Evolutionary conservation across 2,113 vertebrate species (phyloP).

Genomic region (Nansenia antarctica): DNA sequence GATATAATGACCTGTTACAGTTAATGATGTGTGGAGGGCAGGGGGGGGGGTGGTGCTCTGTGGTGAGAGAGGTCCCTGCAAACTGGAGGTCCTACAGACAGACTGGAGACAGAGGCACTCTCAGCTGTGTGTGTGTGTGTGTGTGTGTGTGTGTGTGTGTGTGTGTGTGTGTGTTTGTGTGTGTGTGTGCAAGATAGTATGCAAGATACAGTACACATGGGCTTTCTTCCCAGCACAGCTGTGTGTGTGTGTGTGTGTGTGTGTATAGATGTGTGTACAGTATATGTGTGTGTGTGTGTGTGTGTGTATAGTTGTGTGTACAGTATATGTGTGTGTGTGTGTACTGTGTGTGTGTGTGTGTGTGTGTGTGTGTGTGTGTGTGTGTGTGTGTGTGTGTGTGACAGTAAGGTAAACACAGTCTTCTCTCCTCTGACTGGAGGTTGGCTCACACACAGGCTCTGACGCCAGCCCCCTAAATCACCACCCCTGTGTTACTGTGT

Average conservation of each 20-base stretch:
- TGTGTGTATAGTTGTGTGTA: too few relatives aligned
- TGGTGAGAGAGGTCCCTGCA: conserved; percentile 45
- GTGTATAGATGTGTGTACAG: too few relatives aligned
- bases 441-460: conserved; percentile 13
- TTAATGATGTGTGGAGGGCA: too few relatives aligned
- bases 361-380: not conserved
- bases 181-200: too few relatives aligned
- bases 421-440: conserved; percentile 5
- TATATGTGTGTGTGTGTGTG: too few relatives aligned
- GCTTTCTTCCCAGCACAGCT: too few relatives aligned
- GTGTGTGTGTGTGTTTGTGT: conserved; percentile 20
- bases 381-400: conserved; percentile 28
- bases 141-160: too few relatives aligned
- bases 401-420: conserved; percentile 38
- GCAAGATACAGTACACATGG: too few relatives aligned
- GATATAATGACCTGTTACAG: too few relatives aligned
- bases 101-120: conserved; percentile 46
- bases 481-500: conserved; percentile 7
- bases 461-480: conserved; percentile 6
- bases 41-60: too few relatives aligned
- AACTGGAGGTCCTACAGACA: conserved; percentile 29
- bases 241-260: too few relatives aligned
- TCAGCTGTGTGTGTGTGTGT: not conserved
- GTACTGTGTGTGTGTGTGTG: not conserved
- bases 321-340: too few relatives aligned